Evolutionary conservation across 1,140 invertebrate species (phyloP), one percentile per base, ranked within the genome.

Genomic region (Pectinophora gossypiella): DNA sequence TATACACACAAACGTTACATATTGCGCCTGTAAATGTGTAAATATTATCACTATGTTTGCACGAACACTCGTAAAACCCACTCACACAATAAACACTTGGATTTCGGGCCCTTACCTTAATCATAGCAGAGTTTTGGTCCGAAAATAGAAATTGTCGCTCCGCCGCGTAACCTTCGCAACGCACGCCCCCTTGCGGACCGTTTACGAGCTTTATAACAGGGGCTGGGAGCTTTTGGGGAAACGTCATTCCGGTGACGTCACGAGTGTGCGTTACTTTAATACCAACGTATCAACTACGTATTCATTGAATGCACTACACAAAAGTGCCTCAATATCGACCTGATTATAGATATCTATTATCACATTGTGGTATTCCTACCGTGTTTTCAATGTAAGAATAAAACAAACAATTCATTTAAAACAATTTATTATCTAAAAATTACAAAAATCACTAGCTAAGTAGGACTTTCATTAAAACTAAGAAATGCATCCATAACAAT

Each of bases 81-180:
- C 35, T 51, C 45, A 53, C 22, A 22, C 16, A 43, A 42, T 21
- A 56, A 46, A 46, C 20, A 36, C 20, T 19, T 9, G 9, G 35
- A 15, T 44, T 16, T 35, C 12, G 9, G 9, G 19, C 2, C 42
- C 61, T 76, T 77, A 75, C 72, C 74, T 74, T 77, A 68, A 72
- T 68, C 76, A 83, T 82, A 80, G 65, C 76, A 82, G 60, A 57
- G 64, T 58, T 71, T 75, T 72, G 40, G 50, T 61, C 55, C 57
- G 58, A 66, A 68, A 68, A 68, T 71, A 68, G 61, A 56, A 45
- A 57, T 66, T 64, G 45, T 58, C 38, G 42, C 36, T 20, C 20
- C 15, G 55, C 51, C 49, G 54, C 53, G 51, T 66, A 64, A 67
- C 55, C 58, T 75, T 57, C 54, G 52, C 60, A 73, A 71, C 64